A percentile compares a stretch with the other conserved stretches of the same genome.
Evolutionary conservation across 2,888 invertebrate genomes (phyloP).

Genomic region (Cactoblastis cactorum): DNA sequence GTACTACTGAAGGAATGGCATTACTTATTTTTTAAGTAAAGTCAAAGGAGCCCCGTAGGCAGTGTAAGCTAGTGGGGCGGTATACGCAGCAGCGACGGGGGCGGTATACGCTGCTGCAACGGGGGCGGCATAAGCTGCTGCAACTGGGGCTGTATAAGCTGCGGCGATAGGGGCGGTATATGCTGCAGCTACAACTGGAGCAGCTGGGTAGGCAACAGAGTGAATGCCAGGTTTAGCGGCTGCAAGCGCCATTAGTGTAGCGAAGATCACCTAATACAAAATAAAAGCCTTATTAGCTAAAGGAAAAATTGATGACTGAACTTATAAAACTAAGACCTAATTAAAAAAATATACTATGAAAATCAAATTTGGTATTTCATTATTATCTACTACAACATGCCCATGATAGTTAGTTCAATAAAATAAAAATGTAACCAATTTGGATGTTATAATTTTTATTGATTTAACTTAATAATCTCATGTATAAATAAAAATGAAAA

Average conservation of each 20-base stretch:
- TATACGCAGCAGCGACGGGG: conserved; percentile 30
- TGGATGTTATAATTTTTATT: too few species aligned
- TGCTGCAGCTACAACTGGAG: conserved; percentile 44
- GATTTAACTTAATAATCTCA: background rate
- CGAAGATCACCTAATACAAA: conserved; percentile 49
- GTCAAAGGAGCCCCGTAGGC: conserved; percentile 38
- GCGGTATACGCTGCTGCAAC: conserved; percentile 37
- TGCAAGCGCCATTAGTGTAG: conserved; percentile 53
- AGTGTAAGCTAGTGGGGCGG: conserved; percentile 31
- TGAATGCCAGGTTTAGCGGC: conserved; percentile 67
- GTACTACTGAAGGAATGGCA: conserved; percentile 36
- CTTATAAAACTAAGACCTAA: too few species aligned
- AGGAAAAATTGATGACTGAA: too few species aligned
- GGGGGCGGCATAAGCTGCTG: conserved; percentile 49
- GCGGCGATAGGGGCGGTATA: conserved; percentile 50
- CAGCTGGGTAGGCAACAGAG: conserved; percentile 36
- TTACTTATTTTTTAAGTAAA: too few species aligned
- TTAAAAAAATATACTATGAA: background rate
- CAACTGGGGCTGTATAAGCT: conserved; percentile 54
- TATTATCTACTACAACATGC: too few species aligned
- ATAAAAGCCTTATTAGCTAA: background rate
- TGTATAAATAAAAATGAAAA: background rate
- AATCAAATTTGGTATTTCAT: too few species aligned
- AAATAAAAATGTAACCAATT: background rate
- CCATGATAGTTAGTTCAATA: too few species aligned